Percentiles rank a stretch among this genome's conserved stretches.
These are phyloP conservation scores for Mycalesis mineus DNA, from an alignment of 2,888 invertebrate genomes.

Conservation along the genomic window DNA sequence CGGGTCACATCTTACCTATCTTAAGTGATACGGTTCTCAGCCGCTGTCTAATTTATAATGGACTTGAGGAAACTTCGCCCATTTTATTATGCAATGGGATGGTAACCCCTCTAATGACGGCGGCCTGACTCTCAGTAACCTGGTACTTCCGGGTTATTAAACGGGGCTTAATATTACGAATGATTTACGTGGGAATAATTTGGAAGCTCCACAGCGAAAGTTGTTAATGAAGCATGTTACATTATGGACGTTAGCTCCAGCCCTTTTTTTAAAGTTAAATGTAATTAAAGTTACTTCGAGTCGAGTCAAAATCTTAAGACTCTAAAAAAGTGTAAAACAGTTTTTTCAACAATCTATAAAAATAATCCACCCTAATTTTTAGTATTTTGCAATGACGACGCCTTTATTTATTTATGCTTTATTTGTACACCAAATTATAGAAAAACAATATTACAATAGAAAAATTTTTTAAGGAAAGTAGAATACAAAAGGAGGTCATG, in stretches of 20 bases:
- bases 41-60: slow-evolving; percentile 78
- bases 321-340: too few species aligned
- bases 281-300: too few species aligned
- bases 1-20: slow-evolving; percentile 77
- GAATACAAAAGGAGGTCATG: too few species aligned
- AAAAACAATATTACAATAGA: too few species aligned
- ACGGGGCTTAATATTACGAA: slow-evolving; percentile 59
- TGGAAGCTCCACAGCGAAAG: slow-evolving; percentile 27
- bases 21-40: slow-evolving; percentile 75
- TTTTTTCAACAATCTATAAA: too few species aligned
- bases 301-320: too few species aligned
- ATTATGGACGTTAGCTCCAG: neutral
- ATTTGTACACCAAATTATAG: too few species aligned
- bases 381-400: too few species aligned
- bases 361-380: too few species aligned
- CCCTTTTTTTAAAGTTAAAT: neutral
- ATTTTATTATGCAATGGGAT: slow-evolving; percentile 78
- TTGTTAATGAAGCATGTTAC: slow-evolving; percentile 8
- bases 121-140: slow-evolving; percentile 69
- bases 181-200: slow-evolving; percentile 51
- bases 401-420: too few species aligned
- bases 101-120: slow-evolving; percentile 75
- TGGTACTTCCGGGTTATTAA: slow-evolving; percentile 65
- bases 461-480: too few species aligned
- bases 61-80: slow-evolving; percentile 76